Evolutionary conservation across 1,140 invertebrate genomes (phyloP).

Genomic region (Agrypnia vestita): DNA sequence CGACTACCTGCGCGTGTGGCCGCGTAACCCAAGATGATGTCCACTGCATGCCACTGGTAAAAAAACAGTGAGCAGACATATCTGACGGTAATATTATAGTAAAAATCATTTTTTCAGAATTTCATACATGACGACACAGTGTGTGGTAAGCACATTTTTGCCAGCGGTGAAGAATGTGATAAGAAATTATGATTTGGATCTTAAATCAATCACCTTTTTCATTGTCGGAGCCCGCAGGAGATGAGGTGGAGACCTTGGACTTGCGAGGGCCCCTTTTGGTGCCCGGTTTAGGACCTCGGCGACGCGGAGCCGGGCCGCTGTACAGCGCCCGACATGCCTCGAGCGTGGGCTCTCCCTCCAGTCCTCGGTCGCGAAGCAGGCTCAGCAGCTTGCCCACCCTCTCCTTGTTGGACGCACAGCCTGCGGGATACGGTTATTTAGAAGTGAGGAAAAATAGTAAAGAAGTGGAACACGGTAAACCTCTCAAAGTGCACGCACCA

Average conservation of each 20-base stretch:
- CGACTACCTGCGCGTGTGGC: no score
- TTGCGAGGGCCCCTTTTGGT: conserved; percentile 68
- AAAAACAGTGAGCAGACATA: no score
- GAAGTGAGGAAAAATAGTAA: not conserved
- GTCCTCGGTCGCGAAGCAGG: conserved; percentile 65
- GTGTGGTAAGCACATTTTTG: no score
- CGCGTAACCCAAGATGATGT: no score
- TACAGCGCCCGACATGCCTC: conserved; percentile 71
- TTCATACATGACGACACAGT: no score
- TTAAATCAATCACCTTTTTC: not conserved
- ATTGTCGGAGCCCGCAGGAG: conserved; percentile 17
- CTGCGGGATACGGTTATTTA: conserved; percentile 59
- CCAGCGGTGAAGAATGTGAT: no score
- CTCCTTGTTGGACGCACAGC: conserved; percentile 72
- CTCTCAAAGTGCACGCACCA: conserved; percentile 27
- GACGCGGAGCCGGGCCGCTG: conserved; percentile 63
- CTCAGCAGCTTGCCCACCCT: conserved; percentile 69
- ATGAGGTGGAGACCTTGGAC: conserved; percentile 59
- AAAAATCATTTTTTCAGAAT: no score
- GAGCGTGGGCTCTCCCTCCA: conserved; percentile 70
- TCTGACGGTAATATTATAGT: no score
- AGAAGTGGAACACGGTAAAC: conserved; percentile 31
- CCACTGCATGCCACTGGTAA: no score
- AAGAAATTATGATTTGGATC: no score
- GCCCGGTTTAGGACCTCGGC: conserved; percentile 63